Conservation (phyloP, 2,888 invertebrate genomes). For the Platycheirus rosarum region DNA sequence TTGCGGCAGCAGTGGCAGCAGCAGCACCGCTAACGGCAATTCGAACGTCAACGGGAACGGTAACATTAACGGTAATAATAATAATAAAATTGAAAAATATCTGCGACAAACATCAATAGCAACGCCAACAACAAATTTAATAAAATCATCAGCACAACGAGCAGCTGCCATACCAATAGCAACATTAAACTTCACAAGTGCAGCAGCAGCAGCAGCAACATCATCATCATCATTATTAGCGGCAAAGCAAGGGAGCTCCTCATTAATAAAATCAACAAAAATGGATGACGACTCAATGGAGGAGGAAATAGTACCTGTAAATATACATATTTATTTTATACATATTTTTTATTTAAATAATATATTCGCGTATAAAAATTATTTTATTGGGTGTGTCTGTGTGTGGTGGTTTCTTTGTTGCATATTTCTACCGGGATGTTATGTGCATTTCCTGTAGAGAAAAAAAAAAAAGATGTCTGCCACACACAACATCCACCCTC, state of each 20-base stretch:
- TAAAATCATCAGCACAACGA: conserved; percentile 74
- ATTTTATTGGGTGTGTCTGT: background rate
- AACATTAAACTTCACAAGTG: conserved; percentile 64
- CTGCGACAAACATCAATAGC: conserved; percentile 77
- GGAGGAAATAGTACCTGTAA: conserved; percentile 78
- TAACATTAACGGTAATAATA: conserved; percentile 58
- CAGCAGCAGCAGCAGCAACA: conserved; percentile 10
- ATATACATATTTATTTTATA: conserved; percentile 68
- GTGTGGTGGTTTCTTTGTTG: conserved; percentile 18
- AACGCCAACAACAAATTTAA: conserved; percentile 62
- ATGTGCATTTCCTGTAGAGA: conserved; percentile 54
- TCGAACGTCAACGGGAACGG: conserved; percentile 74
- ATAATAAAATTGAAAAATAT: conserved; percentile 48
- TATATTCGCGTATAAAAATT: conserved; percentile 1
- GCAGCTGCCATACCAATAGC: conserved; percentile 74
- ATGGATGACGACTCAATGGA: conserved; percentile 75
- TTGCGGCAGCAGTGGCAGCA: conserved; percentile 75
- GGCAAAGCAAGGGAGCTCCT: conserved; percentile 57
- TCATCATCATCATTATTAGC: conserved; percentile 14
- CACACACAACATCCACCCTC: conserved; percentile 32
- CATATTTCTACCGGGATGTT: background rate
- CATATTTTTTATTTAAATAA: conserved; percentile 12
- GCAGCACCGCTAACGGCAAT: conserved; percentile 75
- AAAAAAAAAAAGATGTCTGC: conserved; percentile 22
- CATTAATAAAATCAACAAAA: conserved; percentile 67